Base-by-base conservation (phyloP, 2,888 invertebrate species). In the Acanthosepion esculentum region DNA sequence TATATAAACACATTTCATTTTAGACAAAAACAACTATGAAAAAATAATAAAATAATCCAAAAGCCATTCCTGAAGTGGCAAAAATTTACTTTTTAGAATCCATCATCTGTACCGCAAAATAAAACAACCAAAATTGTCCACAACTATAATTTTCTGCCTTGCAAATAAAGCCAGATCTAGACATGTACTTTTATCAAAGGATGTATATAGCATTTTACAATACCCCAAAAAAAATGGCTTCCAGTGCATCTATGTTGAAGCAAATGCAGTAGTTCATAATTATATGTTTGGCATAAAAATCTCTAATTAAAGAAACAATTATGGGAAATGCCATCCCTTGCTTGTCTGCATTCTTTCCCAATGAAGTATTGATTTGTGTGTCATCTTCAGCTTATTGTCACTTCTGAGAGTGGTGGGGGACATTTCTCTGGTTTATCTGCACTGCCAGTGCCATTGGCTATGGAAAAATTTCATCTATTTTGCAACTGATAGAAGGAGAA, bases 291-390 rank as follows among this genome's bases (percentile, higher is more conserved):
- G n/a, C n/a, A n/a, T 78, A 15, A 59, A 78, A 78, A 78, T 78
- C 15, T 78, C 33, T 33, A 78, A 78, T 78, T 78, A 78, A 78
- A 78, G 78, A 78, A 78, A n/a, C 78, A 78, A 78, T 78, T 78
- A 78, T 78, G n/a, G n/a, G n/a, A 78, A 78, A 78, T 33, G 78
- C 4, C 78, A 78, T 78, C 78, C 78, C 78, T 78, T 15, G 18
- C 33, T 78, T 33, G n/a, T 78, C 78, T 78, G 78, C 78, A 78
- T 78, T 78, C 78, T n/a, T 78, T 78, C 78, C 33, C n/a, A 78
- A n/a, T 78, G 78, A 78, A 78, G 78, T 78, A 78, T 78, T n/a
- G 78, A 78, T 78, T 78, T 78, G n/a, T 78, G 78, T 78, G 78
- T n/a, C 78, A 78, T 78, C 78, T n/a, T 78, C 78, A 33, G n/a